Conservation (phyloP, 2,113 vertebrate genomes). For the Scortum barcoo region DNA sequence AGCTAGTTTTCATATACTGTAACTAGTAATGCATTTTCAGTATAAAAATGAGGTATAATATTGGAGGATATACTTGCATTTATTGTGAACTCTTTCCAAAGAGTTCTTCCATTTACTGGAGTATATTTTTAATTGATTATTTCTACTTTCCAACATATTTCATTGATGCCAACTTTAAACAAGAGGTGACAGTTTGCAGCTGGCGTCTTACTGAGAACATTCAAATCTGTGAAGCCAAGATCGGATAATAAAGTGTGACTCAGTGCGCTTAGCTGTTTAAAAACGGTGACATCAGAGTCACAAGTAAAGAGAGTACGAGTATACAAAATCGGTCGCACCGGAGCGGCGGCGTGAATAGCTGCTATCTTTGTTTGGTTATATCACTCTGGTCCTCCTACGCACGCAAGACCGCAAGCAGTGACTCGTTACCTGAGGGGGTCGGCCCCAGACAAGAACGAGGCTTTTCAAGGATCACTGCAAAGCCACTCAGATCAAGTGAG, state of each 20-base stretch:
- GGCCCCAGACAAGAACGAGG: constrained; percentile 8
- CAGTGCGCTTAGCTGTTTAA: background rate
- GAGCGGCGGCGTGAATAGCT: background rate
- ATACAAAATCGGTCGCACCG: background rate
- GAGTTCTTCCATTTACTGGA: background rate
- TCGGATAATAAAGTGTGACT: background rate
- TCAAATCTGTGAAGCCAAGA: background rate
- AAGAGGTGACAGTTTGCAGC: background rate
- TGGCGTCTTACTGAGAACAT: background rate
- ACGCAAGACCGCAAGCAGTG: constrained; percentile 1
- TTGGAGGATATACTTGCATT: too few relatives aligned
- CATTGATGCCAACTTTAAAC: background rate
- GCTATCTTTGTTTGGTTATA: background rate
- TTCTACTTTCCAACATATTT: too few relatives aligned
- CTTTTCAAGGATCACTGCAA: constrained; percentile 46
- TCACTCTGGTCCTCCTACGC: background rate
- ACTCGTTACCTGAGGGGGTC: constrained; percentile 27
- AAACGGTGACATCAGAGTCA: background rate
- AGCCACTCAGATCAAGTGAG: constrained; percentile 34
- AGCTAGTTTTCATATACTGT: too few relatives aligned
- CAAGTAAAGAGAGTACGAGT: background rate
- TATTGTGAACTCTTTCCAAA: too few relatives aligned
- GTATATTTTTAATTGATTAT: too few relatives aligned
- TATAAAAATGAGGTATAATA: too few relatives aligned
- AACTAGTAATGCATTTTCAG: too few relatives aligned